Conservation (phyloP, 2,888 invertebrate genomes). For the Osmoderma eremita region DNA sequence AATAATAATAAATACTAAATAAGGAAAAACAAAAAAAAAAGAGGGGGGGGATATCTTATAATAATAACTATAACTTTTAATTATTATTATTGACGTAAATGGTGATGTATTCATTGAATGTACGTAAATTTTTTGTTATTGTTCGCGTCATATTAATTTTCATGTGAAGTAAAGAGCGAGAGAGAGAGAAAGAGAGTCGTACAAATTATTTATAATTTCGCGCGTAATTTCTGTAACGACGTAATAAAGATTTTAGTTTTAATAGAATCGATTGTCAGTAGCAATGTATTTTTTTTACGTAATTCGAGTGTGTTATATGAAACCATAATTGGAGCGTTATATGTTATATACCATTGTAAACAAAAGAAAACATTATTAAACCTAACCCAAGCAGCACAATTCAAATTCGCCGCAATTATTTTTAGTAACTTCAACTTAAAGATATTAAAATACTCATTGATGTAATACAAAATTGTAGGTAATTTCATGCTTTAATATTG, state of each 20-base stretch:
- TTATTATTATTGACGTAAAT: constrained; percentile 11
- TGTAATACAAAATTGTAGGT: no score
- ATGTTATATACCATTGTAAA: constrained; percentile 22
- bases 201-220: no score
- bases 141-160: constrained; percentile 5
- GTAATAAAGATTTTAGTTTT: no score
- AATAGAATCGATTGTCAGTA: no score
- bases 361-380: constrained; percentile 12
- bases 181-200: no score
- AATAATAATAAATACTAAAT: constrained; percentile 34
- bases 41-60: background rate
- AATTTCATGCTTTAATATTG: no score
- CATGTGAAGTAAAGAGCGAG: background rate
- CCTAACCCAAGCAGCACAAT: no score
- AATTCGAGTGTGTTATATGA: background rate
- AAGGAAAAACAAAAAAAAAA: constrained; percentile 22
- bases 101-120: constrained; percentile 31
- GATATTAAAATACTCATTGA: no score
- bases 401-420: no score
- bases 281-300: constrained; percentile 2
- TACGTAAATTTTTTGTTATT: constrained; percentile 10
- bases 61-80: constrained; percentile 13
- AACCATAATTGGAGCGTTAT: no score
- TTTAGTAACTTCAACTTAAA: no score
- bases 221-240: no score